Evolutionary conservation across 2,797 vertebrate genomes (phyloP), one percentile per base, ranked within the genome.

Genomic region (Rhinella marina): DNA sequence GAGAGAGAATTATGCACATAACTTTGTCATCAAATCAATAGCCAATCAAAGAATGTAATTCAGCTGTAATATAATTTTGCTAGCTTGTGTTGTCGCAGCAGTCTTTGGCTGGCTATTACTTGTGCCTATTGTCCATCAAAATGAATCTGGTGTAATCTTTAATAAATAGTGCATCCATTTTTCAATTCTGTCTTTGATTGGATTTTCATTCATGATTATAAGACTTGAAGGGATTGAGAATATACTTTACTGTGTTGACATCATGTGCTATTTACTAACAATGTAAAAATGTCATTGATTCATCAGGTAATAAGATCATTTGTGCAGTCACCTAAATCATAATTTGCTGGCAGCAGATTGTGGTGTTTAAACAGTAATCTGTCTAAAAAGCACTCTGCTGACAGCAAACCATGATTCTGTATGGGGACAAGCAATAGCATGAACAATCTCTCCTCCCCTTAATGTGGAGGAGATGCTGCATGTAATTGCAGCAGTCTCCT

Each of bases 71-170:
- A 80, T 21, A 59, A 29, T 19, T 61, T 62, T 61, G 3, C 10
- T 79, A 32, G n/a, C 77, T 41, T 57, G 64, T 70, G 61, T 14
- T 82, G 48, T 68, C 27, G 76, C 1, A 41, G 41, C 73, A 52
- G 11, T 52, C 48, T 50, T 76, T 76, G 73, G 3, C 23, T 52
- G 41, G 21, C 73, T 76, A 52, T 11, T 52, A 50, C 48, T 76
- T 76, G 21, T 76, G 73, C n/a, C 48, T 50, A 12, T 50, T 23
- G 73, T 76, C 48, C 48, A 76, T 76, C 73, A 52, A 50, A 76
- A 52, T 21, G n/a, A 52, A 76, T 76, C 73, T 76, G 73, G 48
- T 76, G 41, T 76, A 76, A 52, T 76, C 73, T 52, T 52, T n/a
- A 76, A 76, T 76, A 76, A 76, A 50, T 5, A n/a, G 73, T n/a